Conservation (phyloP, 2,797 vertebrate genomes). For the Enteromius treurensis region DNA sequence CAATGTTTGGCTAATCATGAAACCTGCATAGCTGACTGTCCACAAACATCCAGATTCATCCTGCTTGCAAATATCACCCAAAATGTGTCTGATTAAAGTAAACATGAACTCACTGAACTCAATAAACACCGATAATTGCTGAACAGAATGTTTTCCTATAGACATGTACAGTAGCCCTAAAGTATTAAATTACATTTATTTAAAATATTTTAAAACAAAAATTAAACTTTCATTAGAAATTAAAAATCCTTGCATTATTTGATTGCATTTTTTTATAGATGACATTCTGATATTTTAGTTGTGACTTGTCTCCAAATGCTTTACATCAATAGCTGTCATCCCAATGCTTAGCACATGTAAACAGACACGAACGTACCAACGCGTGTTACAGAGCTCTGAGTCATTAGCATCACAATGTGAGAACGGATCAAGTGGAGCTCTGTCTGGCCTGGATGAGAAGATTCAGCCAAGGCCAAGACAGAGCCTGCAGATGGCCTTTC, state of each 20-base stretch:
- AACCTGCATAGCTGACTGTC: constrained; percentile 31
- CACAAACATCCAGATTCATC: constrained; percentile 22
- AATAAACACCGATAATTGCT: neutral
- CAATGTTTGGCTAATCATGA: constrained; percentile 48
- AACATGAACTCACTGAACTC: neutral
- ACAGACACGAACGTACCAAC: constrained; percentile 50
- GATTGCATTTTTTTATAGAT: neutral
- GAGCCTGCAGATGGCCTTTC: constrained; percentile 78
- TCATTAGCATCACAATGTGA: constrained; percentile 62
- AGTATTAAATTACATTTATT: neutral
- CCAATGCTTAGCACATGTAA: constrained; percentile 46
- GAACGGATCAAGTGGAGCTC: constrained; percentile 63
- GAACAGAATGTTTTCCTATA: neutral
- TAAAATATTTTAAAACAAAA: neutral
- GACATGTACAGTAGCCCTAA: neutral
- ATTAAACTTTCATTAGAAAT: neutral
- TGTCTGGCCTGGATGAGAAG: constrained; percentile 61
- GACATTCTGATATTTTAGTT: neutral
- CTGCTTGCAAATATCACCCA: constrained; percentile 20
- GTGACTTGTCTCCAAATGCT: neutral
- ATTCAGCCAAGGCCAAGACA: constrained; percentile 71
- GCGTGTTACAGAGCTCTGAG: constrained; percentile 52
- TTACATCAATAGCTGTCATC: neutral
- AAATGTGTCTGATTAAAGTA: constrained; percentile 5
- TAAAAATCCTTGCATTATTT: neutral